Conservation (phyloP, 2,888 invertebrate genomes). For the Nebria salina region DNA sequence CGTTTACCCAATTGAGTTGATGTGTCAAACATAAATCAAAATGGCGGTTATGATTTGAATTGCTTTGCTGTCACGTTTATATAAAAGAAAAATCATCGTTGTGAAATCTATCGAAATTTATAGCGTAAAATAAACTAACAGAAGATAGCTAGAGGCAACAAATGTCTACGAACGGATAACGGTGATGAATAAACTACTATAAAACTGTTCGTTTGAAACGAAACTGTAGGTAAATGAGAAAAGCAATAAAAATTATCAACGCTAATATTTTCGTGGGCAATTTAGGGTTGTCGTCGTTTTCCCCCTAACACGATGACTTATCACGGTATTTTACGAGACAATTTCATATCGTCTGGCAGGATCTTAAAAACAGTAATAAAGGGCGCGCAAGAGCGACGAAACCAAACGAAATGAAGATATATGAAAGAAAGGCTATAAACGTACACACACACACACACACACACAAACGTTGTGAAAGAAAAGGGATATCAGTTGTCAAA, state of each 20-base stretch:
- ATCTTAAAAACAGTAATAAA: constrained; percentile 1
- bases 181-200: background rate
- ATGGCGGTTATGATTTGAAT: too few species aligned
- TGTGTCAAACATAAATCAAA: too few species aligned
- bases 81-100: background rate
- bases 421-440: background rate
- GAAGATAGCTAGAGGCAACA: background rate
- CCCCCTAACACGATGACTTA: background rate
- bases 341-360: background rate
- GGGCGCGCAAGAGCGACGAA: background rate
- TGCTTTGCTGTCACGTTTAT: too few species aligned
- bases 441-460: background rate
- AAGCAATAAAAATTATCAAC: background rate
- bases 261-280: background rate
- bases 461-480: background rate
- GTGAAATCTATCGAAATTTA: background rate
- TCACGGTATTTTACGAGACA: background rate
- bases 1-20: too few species aligned
- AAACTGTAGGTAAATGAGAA: background rate
- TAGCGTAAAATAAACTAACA: background rate
- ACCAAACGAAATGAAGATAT: background rate
- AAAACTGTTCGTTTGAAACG: background rate
- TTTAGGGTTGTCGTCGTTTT: background rate
- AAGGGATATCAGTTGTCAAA: background rate
- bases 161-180: background rate